Percentiles rank a stretch among this genome's conserved stretches.
phyloP scores from a whole-genome alignment of 2,888 invertebrate genomes.

The Ochropacha duplaris region DNA sequence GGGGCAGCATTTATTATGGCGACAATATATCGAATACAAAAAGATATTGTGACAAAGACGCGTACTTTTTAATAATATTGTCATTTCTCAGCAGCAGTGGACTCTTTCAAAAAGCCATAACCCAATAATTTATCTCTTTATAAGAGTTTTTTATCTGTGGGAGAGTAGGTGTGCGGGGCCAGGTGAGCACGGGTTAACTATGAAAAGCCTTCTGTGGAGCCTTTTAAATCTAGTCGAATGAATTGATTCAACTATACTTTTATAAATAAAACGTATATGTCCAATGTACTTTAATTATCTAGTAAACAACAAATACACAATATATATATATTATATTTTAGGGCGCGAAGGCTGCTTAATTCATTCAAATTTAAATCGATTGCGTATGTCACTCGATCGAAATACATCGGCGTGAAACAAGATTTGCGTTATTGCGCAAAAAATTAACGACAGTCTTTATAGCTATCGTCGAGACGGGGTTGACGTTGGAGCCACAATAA shows the following conservation, averaged over 20 bases:
- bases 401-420: constrained; percentile 58
- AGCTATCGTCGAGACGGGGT: constrained; percentile 73
- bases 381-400: constrained; percentile 6
- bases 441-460: constrained; percentile 66
- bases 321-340: background rate
- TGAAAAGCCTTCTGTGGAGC: constrained; percentile 42
- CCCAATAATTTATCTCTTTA: constrained; percentile 83
- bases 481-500: constrained; percentile 83
- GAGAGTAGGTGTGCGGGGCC: constrained; percentile 60
- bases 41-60: constrained; percentile 83
- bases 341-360: background rate
- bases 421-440: constrained; percentile 61
- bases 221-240: constrained; percentile 12
- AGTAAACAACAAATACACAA: too few relatives aligned
- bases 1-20: constrained; percentile 81
- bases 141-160: constrained; percentile 79
- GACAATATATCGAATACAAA: constrained; percentile 83
- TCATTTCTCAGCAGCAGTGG: constrained; percentile 83
- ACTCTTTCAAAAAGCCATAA: constrained; percentile 83
- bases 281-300: too few relatives aligned
- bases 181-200: constrained; percentile 79
- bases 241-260: constrained; percentile 5
- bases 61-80: constrained; percentile 83
- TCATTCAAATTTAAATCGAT: background rate
- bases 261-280: too few relatives aligned